phyloP scores from a whole-genome alignment of 2,797 vertebrate genomes.

The Mormyrus proboscirostris region DNA sequence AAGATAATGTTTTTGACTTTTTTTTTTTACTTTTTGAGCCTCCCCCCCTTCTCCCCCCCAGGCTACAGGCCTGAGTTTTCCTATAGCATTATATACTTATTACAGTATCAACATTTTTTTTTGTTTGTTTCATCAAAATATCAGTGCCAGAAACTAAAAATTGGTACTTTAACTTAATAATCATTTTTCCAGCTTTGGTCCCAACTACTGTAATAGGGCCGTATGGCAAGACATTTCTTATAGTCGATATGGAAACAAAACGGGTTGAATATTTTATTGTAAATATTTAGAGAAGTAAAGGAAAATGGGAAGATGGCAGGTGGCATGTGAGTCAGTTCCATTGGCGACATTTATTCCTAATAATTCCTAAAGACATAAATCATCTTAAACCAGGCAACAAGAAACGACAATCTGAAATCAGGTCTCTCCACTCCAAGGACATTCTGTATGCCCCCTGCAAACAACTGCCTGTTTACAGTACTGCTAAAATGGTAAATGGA shows the following conservation, averaged over 20 bases:
- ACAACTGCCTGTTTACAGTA: not conserved
- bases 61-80: too few species aligned
- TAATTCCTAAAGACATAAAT: not conserved
- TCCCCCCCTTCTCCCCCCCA: too few species aligned
- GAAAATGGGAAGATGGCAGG: not conserved
- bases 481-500: not conserved
- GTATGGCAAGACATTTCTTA: not conserved
- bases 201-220: not conserved
- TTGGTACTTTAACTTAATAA: not conserved
- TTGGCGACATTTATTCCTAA: not conserved
- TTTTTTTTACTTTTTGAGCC: too few species aligned
- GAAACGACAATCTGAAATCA: not conserved
- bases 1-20: too few species aligned
- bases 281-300: not conserved
- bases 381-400: not conserved
- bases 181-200: not conserved
- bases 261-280: not conserved
- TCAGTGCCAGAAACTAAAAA: not conserved
- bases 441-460: not conserved
- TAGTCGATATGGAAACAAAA: not conserved
- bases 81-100: too few species aligned
- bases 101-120: too few species aligned
- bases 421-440: too few species aligned
- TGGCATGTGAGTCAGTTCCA: not conserved
- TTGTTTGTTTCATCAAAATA: not conserved